phyloP scores from a whole-genome alignment of 2,888 invertebrate species.

The Bembecia ichneumoniformis region DNA sequence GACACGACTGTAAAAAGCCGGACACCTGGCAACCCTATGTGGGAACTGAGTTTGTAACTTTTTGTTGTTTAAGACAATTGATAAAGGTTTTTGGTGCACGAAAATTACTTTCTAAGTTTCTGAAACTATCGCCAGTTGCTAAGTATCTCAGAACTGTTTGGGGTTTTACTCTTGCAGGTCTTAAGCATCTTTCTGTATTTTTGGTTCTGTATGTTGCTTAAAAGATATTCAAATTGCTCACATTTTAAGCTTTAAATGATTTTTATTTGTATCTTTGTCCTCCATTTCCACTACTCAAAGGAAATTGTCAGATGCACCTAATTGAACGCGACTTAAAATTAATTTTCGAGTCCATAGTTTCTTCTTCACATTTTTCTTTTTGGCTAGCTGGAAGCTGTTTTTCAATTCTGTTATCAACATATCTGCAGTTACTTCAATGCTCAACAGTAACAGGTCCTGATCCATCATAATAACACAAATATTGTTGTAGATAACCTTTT shows the following conservation, averaged over 20 bases:
- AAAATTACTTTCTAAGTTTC: conserved; percentile 1
- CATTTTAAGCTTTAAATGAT: conserved; percentile 6
- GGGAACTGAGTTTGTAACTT: too few relatives aligned
- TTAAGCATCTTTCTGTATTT: conserved; percentile 5
- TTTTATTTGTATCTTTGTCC: background rate
- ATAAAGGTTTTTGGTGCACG: background rate
- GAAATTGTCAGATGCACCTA: background rate
- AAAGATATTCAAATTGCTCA: conserved; percentile 7
- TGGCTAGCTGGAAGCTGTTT: background rate
- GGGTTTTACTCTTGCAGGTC: conserved; percentile 6
- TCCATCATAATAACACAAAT: too few relatives aligned
- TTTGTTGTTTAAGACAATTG: too few relatives aligned
- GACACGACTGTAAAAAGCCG: too few relatives aligned
- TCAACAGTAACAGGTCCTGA: too few relatives aligned
- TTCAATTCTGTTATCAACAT: too few relatives aligned
- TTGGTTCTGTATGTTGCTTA: conserved; percentile 2
- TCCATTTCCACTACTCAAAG: background rate
- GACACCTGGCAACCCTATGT: too few relatives aligned
- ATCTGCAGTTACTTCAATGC: too few relatives aligned
- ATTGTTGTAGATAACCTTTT: too few relatives aligned
- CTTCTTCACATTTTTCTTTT: background rate
- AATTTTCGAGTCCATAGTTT: background rate
- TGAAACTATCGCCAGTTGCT: conserved; percentile 9
- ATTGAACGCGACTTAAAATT: background rate
- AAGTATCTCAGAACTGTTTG: conserved; percentile 7